These are phyloP conservation scores for Butorides virescens DNA, from an alignment of 2,113 vertebrate species.

Conservation along the genomic window DNA sequence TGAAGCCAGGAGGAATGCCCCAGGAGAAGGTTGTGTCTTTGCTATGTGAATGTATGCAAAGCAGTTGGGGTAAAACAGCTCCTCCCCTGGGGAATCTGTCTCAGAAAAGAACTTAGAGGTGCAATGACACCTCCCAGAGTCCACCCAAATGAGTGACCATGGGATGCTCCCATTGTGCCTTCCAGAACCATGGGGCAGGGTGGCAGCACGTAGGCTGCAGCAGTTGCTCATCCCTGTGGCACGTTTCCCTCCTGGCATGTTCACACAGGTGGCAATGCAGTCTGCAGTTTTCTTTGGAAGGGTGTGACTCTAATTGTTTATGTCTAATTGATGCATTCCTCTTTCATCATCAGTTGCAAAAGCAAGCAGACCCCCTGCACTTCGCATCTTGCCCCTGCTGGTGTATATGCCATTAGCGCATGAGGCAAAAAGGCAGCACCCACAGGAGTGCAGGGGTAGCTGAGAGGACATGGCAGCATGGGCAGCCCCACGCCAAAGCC, in stretches of 20 bases:
- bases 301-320: not conserved
- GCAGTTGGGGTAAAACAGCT: not conserved
- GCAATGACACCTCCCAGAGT: not conserved
- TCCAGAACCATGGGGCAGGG: not conserved
- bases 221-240: not conserved
- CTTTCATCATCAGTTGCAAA: not conserved
- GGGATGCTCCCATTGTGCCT: not conserved
- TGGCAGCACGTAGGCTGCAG: not conserved
- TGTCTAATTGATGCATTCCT: not conserved
- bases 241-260: not conserved
- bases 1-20: not conserved
- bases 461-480: rapidly evolving
- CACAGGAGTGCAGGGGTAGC: not conserved
- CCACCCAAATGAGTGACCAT: not conserved
- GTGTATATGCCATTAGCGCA: rapidly evolving
- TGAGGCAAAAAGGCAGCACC: not conserved
- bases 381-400: not conserved
- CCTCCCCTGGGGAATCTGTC: not conserved
- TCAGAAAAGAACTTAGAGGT: not conserved
- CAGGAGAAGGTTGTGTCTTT: not conserved
- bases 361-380: rapidly evolving
- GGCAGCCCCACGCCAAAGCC: rapidly evolving
- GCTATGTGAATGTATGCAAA: not conserved
- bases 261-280: not conserved
- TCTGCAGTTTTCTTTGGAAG: not conserved